Conservation (phyloP, 92 coral and sea anemone species). For the Virgularia gustaviana region DNA sequence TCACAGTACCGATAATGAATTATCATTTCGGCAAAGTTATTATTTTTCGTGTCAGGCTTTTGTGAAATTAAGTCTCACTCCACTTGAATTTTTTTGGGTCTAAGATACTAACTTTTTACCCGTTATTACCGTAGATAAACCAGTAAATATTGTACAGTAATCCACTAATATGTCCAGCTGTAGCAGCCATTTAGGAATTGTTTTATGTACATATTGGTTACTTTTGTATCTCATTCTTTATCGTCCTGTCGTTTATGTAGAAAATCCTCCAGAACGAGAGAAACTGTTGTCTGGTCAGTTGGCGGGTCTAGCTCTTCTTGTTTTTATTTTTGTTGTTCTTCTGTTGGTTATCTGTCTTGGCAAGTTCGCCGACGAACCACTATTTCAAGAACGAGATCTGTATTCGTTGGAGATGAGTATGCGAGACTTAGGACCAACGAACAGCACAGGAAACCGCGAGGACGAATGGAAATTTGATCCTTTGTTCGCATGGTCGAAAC, state of each 20-base stretch:
- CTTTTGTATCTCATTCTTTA: background rate
- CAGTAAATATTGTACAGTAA: no score
- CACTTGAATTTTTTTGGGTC: no score
- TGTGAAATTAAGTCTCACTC: no score
- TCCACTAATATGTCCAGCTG: no score
- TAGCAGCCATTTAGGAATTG: background rate
- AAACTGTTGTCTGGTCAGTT: conserved; percentile 14
- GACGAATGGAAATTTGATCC: conserved; percentile 36
- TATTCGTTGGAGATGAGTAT: conserved; percentile 6
- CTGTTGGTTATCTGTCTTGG: conserved; percentile 20
- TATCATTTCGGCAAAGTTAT: no score
- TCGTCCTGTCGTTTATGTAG: background rate
- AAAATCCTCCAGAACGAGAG: conserved; percentile 19
- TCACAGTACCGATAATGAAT: no score
- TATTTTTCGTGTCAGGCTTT: no score
- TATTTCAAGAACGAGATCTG: conserved; percentile 11
- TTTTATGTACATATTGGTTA: background rate
- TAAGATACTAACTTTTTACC: no score
- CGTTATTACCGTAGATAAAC: no score
- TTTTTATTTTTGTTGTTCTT: conserved; percentile 13
- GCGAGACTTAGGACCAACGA: background rate
- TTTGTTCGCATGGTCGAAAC: conserved; percentile 26
- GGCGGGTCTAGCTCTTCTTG: conserved; percentile 11
- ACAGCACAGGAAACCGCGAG: background rate
- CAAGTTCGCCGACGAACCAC: conserved; percentile 17